Evolutionary conservation across 2,113 vertebrate species (phyloP), one percentile per base, ranked within the genome.

Genomic region (Labrus mixtus): DNA sequence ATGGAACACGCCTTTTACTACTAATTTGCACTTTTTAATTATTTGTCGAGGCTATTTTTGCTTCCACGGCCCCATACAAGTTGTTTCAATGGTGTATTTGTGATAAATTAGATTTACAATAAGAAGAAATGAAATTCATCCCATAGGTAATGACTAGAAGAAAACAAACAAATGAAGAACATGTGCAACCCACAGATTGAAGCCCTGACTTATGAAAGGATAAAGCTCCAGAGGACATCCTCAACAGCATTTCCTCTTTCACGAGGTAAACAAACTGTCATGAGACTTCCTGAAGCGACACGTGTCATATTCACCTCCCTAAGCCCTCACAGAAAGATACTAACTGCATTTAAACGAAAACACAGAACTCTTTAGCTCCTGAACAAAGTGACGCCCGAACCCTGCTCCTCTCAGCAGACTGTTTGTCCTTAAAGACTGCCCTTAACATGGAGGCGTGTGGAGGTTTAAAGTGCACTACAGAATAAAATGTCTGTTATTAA

Each of bases 401-500:
- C 66, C 76, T 69, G 73, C 58, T 64, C 46, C n/a, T 3, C 73
- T 70, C 68, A 50, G 70, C 74, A 68, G 51, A 65, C 57, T 72
- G 17, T 61, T 82, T 79, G 53, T 81, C 29, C 41, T 68, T 56
- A 43, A n/a, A n/a, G 36, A 73, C 76, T 81, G 79, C 79, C 79
- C 86, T 88, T 78, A 68, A 55, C 50, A 39, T 22, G 50, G 60
- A 75, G 50, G 65, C 1, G 57, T 62, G 39, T 43, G 17, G 64
- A 82, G 59, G 56, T 79, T 86, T 86, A 50, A 90, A 84, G 87
- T 94, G 91, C 90, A 92, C 92, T 94, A 90, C 89, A 87, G 65
- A 88, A 43, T 74, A 72, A 84, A 75, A 60, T 76, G 68, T 87
- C 63, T 71, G 58, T 68, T 66, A 72, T 81, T 74, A 55, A 55